These are phyloP conservation scores for Neoascia interrupta DNA, from an alignment of 2,888 invertebrate species.

Conservation along the genomic window DNA sequence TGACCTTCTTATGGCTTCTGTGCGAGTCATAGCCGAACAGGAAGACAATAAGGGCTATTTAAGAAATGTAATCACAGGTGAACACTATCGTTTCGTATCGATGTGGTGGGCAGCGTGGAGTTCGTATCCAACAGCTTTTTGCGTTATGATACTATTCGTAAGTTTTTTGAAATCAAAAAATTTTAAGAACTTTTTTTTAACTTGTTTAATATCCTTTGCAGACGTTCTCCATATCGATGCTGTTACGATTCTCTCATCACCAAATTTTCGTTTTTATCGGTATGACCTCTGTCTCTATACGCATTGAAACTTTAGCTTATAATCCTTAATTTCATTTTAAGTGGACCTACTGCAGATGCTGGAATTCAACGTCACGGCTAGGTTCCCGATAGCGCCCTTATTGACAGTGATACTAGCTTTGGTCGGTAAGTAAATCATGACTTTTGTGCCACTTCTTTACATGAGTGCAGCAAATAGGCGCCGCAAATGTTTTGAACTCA, in stretches of 20 bases:
- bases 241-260: slow-evolving; percentile 98
- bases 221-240: slow-evolving; percentile 99
- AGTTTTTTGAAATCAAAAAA: no score
- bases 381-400: slow-evolving; percentile 97
- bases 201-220: slow-evolving; percentile 85
- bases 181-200: no score
- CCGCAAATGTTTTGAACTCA: background rate
- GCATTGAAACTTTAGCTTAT: slow-evolving; percentile 12
- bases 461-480: no score
- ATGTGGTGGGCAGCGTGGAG: slow-evolving; percentile 98
- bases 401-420: slow-evolving; percentile 98
- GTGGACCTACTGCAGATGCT: slow-evolving; percentile 99
- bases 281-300: no score
- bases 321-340: slow-evolving; percentile 76
- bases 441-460: no score
- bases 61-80: slow-evolving; percentile 98
- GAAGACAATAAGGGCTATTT: slow-evolving; percentile 98
- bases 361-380: slow-evolving; percentile 96
- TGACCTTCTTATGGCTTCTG: slow-evolving; percentile 97
- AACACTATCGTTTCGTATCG: slow-evolving; percentile 98
- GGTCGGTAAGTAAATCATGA: slow-evolving; percentile 98
- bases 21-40: slow-evolving; percentile 95
- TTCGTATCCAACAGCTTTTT: slow-evolving; percentile 96
- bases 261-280: slow-evolving; percentile 99
- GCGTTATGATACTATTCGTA: slow-evolving; percentile 99